Percentiles rank a stretch among this genome's conserved stretches.
These are phyloP conservation scores for Ptyas mucosa DNA, from an alignment of 2,113 vertebrate species.

Conservation along the genomic window DNA sequence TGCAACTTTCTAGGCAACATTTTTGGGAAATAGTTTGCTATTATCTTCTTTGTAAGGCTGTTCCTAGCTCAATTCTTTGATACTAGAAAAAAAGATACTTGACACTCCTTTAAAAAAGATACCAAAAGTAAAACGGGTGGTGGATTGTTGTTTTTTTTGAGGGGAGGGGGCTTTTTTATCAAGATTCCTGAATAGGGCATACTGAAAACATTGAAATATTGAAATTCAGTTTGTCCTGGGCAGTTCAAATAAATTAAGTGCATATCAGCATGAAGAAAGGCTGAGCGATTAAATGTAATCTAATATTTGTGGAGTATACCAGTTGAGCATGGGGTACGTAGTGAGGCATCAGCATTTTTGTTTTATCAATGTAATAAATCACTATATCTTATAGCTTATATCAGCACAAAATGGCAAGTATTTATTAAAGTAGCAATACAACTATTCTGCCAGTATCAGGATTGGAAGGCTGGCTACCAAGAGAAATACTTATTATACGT, in stretches of 20 bases:
- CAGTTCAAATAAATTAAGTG: background rate
- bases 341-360: background rate
- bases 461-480: background rate
- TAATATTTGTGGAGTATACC: background rate
- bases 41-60: background rate
- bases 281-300: background rate
- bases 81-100: background rate
- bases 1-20: background rate
- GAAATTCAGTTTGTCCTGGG: background rate
- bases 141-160: rapidly evolving
- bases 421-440: background rate
- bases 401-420: background rate
- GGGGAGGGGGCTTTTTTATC: background rate
- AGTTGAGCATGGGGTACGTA: background rate
- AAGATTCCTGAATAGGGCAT: background rate
- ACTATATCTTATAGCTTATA: background rate
- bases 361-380: background rate
- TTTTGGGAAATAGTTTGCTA: background rate
- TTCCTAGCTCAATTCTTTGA: background rate
- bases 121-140: background rate
- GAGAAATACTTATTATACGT: background rate
- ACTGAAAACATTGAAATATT: background rate
- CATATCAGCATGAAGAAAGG: background rate
- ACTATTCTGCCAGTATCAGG: background rate
- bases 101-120: background rate